phyloP scores from a whole-genome alignment of 2,113 vertebrate genomes.

The Planiliza haematocheilus region DNA sequence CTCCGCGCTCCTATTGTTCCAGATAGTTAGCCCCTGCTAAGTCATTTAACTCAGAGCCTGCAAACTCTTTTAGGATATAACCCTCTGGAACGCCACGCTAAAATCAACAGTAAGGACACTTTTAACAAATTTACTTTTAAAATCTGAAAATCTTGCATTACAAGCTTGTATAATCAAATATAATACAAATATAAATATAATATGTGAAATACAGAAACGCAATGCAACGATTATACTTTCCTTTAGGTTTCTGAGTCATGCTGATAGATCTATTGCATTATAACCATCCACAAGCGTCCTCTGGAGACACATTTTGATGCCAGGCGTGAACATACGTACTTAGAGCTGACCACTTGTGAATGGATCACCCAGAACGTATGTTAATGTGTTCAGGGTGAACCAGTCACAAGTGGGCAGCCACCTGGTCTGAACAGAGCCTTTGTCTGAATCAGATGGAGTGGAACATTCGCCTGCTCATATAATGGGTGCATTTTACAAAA shows the following conservation, averaged over 20 bases:
- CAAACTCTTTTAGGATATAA: constrained; percentile 13
- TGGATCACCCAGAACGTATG: too few relatives aligned
- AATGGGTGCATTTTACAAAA: background rate
- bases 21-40: constrained; percentile 46
- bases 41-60: constrained; percentile 47
- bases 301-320: too few relatives aligned
- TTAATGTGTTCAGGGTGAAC: too few relatives aligned
- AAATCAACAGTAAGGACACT: background rate
- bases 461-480: background rate
- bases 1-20: constrained; percentile 37
- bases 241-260: too few relatives aligned
- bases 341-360: too few relatives aligned
- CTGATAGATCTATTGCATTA: too few relatives aligned
- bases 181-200: too few relatives aligned
- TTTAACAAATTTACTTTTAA: background rate
- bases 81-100: background rate
- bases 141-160: background rate
- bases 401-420: too few relatives aligned
- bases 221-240: too few relatives aligned
- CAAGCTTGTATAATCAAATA: background rate
- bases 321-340: too few relatives aligned
- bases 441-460: background rate
- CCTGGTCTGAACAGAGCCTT: background rate
- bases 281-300: too few relatives aligned
- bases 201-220: too few relatives aligned